Conservation (phyloP, 2,797 vertebrate species). For the Remorina albescens region DNA sequence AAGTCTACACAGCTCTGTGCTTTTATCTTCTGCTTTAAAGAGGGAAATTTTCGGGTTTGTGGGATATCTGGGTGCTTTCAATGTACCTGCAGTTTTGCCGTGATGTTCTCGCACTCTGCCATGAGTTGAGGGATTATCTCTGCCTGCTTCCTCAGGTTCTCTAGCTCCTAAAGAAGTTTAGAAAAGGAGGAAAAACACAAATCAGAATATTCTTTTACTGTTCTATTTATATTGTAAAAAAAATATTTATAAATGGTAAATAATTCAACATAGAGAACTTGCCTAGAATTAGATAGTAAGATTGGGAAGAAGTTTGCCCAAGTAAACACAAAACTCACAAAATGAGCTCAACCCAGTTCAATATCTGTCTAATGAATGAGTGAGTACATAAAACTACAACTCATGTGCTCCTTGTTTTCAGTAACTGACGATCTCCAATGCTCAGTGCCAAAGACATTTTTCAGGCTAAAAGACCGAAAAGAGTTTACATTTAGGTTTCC, state of each 20-base stretch:
- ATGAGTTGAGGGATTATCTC: constrained; percentile 96
- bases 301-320: not conserved
- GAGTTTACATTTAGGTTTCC: not conserved
- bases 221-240: not conserved
- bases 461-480: not conserved
- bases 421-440: not conserved
- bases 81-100: constrained; percentile 91
- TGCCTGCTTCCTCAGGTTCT: constrained; percentile 94
- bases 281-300: not conserved
- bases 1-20: constrained; percentile 13
- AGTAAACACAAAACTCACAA: not conserved
- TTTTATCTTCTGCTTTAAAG: constrained; percentile 21
- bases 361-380: not conserved
- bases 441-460: not conserved
- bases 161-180: constrained; percentile 88
- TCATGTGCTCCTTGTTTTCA: not conserved
- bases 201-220: not conserved
- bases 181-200: not conserved
- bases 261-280: not conserved
- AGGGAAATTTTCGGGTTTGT: not conserved
- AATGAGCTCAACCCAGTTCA: constrained; percentile 3
- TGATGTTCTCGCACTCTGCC: constrained; percentile 92
- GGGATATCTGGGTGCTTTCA: constrained; percentile 29
- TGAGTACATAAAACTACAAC: not conserved
- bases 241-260: not conserved